These are phyloP conservation scores for Mus minutoides DNA, from an alignment of 2,797 vertebrate genomes.

Conservation along the genomic window DNA sequence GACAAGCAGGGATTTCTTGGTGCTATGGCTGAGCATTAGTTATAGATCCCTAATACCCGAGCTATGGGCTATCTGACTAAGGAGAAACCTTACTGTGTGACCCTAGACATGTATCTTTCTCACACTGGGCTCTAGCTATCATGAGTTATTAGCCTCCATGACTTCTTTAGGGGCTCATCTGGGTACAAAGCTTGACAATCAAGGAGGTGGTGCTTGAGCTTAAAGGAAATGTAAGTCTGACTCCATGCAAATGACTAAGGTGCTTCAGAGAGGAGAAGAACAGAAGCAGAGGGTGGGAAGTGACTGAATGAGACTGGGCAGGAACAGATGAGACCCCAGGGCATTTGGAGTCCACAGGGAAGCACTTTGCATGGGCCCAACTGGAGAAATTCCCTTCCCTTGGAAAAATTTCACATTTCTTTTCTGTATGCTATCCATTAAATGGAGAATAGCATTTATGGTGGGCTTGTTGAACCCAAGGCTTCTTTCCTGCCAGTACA, in stretches of 20 bases:
- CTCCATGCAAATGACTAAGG: not conserved
- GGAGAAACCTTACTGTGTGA: not conserved
- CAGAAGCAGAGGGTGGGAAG: not conserved
- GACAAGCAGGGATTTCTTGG: not conserved
- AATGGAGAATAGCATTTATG: not conserved
- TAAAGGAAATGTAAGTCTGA: not conserved
- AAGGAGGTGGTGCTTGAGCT: slow-evolving; percentile 27
- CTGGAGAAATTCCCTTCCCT: slow-evolving; percentile 45
- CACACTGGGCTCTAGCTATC: not conserved
- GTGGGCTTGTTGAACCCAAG: not conserved
- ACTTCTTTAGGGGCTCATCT: not conserved
- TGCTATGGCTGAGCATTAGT: not conserved
- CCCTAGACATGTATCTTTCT: not conserved
- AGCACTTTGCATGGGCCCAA: not conserved
- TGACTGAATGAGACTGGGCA: not conserved
- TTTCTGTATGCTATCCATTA: not conserved
- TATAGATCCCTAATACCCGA: not conserved
- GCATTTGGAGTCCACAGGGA: not conserved
- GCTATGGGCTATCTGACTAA: not conserved
- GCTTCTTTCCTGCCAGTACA: not conserved
- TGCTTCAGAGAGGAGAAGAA: not conserved
- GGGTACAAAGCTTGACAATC: slow-evolving; percentile 16
- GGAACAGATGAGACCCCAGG: not conserved
- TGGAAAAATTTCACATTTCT: not conserved
- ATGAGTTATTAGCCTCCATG: not conserved